Conservation (phyloP, 1,140 invertebrate species). For the Oncopodura yosiiana region DNA sequence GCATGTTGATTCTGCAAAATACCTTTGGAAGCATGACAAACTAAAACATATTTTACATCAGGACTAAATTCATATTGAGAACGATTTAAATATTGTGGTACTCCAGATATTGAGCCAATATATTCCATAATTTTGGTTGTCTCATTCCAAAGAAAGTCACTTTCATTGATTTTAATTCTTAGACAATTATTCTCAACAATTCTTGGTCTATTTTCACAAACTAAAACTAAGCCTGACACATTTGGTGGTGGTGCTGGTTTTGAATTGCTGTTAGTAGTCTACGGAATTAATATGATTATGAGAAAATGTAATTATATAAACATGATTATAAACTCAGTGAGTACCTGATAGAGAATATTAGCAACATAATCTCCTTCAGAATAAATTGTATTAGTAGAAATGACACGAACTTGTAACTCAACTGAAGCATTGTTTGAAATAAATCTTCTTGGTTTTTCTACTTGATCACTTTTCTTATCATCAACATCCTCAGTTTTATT, state of each 20-base stretch:
- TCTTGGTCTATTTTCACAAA: slow-evolving; percentile 7
- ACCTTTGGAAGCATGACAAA: background rate
- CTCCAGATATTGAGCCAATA: background rate
- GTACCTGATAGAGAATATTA: slow-evolving; percentile 7
- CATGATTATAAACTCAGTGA: too few species aligned
- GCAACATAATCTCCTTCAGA: slow-evolving; percentile 1
- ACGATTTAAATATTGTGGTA: background rate
- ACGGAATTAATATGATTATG: background rate
- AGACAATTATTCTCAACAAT: background rate
- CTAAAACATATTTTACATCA: background rate
- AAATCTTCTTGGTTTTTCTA: too few species aligned
- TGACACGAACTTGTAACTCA: background rate
- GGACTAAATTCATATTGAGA: slow-evolving; percentile 1
- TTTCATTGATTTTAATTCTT: background rate
- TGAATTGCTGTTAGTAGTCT: background rate
- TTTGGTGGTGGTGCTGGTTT: background rate
- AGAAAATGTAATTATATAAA: background rate
- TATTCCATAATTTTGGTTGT: background rate
- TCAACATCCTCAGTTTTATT: background rate
- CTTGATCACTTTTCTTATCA: too few species aligned
- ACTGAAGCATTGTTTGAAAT: background rate
- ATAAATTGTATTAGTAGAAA: background rate
- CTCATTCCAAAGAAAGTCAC: background rate
- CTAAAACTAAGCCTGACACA: slow-evolving; percentile 6
- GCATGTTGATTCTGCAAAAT: background rate